Percentiles rank a stretch among this genome's conserved stretches.
Conservation (phyloP, 2,113 vertebrate genomes). For the Sinocyclocheilus anshuiensis region DNA sequence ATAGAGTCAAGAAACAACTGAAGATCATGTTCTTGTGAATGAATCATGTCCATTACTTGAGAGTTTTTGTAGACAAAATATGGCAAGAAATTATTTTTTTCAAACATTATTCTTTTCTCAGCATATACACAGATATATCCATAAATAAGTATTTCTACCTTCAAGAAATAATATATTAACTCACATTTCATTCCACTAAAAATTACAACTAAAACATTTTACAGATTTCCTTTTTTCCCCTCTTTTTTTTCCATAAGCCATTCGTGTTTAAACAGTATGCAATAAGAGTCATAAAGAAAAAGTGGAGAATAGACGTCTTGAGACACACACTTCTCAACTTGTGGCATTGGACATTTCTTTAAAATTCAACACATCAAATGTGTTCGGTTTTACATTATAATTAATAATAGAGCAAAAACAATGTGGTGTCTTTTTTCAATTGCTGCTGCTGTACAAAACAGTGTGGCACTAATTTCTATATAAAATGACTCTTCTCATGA, state of each 20-base stretch:
- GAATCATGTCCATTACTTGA: background rate
- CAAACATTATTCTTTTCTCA: slow-evolving; percentile 86
- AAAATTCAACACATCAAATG: background rate
- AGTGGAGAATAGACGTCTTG: background rate
- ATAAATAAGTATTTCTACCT: slow-evolving; percentile 99
- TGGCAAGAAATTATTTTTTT: slow-evolving; percentile 40
- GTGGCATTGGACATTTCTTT: background rate
- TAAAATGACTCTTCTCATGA: background rate
- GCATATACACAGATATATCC: slow-evolving; percentile 96
- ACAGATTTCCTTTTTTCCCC: slow-evolving; percentile 75
- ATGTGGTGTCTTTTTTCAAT: background rate
- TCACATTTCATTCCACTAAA: slow-evolving; percentile 89
- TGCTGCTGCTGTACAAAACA: background rate
- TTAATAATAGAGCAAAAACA: background rate
- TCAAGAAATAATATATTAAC: slow-evolving; percentile 96
- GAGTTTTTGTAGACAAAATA: slow-evolving; percentile 25
- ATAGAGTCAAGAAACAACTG: slow-evolving; percentile 17
- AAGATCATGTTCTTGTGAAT: background rate
- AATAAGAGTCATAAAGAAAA: background rate
- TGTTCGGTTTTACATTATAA: background rate
- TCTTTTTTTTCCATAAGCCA: background rate
- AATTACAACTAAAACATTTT: slow-evolving; percentile 89
- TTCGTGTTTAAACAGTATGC: slow-evolving; percentile 13
- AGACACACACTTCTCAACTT: background rate
- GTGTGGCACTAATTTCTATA: slow-evolving; percentile 10